Evolutionary conservation across 2,797 vertebrate genomes (phyloP).

Genomic region (Channa striata): DNA sequence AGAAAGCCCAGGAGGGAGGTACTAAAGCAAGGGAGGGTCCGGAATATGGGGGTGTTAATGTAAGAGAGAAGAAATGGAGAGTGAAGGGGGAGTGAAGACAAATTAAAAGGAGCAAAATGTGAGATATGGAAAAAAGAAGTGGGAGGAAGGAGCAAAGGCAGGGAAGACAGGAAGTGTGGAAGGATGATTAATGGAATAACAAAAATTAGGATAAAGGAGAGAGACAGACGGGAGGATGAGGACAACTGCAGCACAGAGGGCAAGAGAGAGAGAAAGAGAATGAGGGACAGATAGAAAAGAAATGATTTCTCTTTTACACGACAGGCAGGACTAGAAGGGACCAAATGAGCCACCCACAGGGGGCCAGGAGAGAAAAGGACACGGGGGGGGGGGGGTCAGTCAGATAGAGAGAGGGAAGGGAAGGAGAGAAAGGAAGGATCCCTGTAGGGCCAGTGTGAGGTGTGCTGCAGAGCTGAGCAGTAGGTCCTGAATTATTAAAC

Average conservation of each 20-base stretch:
- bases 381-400: conserved; percentile 6
- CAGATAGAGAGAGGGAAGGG: conserved; percentile 21
- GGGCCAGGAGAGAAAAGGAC: conserved; percentile 5
- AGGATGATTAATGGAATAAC: conserved; percentile 28
- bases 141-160: conserved; percentile 9
- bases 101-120: conserved; percentile 30
- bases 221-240: conserved; percentile 7
- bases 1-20: conserved; percentile 6
- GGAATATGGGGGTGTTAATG: conserved; percentile 14
- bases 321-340: not conserved
- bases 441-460: conserved; percentile 48
- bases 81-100: conserved; percentile 6
- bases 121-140: conserved; percentile 27
- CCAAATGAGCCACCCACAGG: not conserved
- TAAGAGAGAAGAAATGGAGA: conserved; percentile 10
- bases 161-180: not conserved
- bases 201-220: conserved; percentile 18
- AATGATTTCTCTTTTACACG: conserved; percentile 13
- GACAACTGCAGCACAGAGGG: conserved; percentile 34
- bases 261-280: not conserved
- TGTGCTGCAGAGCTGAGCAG: conserved; percentile 59
- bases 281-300: not conserved
- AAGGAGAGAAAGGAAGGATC: conserved; percentile 40
- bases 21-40: not conserved
- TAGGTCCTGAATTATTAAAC: conserved; percentile 84